Evolutionary conservation across 2,113 vertebrate species (phyloP), one percentile per base, ranked within the genome.

Genomic region (Capricornis sumatraensis): DNA sequence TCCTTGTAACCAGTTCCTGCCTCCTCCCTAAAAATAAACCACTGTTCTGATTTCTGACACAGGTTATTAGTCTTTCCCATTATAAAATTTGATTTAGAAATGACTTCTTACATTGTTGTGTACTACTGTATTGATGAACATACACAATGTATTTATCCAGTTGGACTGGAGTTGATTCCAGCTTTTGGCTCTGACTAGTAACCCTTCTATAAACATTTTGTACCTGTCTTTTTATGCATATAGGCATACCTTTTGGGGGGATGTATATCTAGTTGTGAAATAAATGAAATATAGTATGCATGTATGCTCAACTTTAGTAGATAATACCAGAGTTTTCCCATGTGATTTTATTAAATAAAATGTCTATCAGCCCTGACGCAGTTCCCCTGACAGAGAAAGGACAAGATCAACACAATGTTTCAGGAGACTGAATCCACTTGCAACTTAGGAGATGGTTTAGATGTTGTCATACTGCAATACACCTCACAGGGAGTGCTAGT

Each of bases 291-390:
- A 52, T 19, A 90, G 14, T 30, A 85, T 84, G 5, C 55, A 4
- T 74, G 6, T 57, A 78, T 76, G 23, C 84, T 96, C 52, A 40
- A 8, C 45, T 76, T 91, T 52, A 88, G 30, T 53, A 76, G 36
- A 83, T 89, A 96, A 90, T 55, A 64, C 8, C 36, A 92, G 21
- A 93, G 47, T 79, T 92, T 96, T 78, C 86, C 33, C 93, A n/a
- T 57, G 25, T 45, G 16, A 55, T 78, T 92, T 93, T 96, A 53
- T 53, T 89, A n/a, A 78, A 23, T 95, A 33, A 89, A 94, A 89
- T 93, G 52, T 83, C 40, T 15, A 52, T 62, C 25, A 40, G 23
- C 27, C 43, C 86, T 89, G 43, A 81, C 11, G 25, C 27, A 81
- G 92, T 67, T 86, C 76, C 76, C 76, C 28, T 79, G 96, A 89